Conservation (phyloP, 30 jellyfish, hydroid and myxozoan genomes). For the Aurelia sp. region DNA sequence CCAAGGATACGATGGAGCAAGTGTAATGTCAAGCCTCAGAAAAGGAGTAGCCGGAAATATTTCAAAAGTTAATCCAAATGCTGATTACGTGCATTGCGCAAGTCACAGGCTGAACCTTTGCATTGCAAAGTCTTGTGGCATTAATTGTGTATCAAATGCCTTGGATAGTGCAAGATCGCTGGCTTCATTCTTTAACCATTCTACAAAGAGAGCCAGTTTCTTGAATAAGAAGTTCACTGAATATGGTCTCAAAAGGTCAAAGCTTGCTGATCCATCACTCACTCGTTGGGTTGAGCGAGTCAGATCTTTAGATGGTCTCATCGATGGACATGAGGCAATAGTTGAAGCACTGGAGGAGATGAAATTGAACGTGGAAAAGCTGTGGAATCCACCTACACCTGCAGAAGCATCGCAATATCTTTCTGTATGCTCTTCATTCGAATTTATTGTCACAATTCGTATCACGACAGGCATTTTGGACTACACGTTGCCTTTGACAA, state of each 20-base stretch:
- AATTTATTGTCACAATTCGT: background rate
- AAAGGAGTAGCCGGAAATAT: slow-evolving; percentile 59
- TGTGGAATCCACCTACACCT: slow-evolving; percentile 17
- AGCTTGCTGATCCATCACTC: slow-evolving; percentile 37
- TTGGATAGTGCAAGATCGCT: slow-evolving; percentile 9
- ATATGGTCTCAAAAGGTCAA: slow-evolving; percentile 11
- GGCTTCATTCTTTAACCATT: slow-evolving; percentile 25
- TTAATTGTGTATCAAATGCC: slow-evolving; percentile 1
- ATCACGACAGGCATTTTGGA: slow-evolving; percentile 8
- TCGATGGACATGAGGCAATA: slow-evolving; percentile 38
- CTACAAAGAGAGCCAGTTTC: slow-evolving; percentile 26
- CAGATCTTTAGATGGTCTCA: slow-evolving; percentile 41
- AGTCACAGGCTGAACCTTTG: slow-evolving; percentile 50
- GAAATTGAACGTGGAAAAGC: slow-evolving; percentile 11
- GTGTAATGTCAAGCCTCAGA: slow-evolving; percentile 34
- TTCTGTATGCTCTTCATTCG: slow-evolving; percentile 16
- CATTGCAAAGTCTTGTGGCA: slow-evolving; percentile 44
- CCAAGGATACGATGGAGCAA: slow-evolving; percentile 68
- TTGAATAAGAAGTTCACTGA: background rate
- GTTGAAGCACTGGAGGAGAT: slow-evolving; percentile 47
- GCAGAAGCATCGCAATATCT: slow-evolving; percentile 26
- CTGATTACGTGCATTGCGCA: slow-evolving; percentile 57
- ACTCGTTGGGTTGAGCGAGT: slow-evolving; percentile 60
- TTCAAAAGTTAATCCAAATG: slow-evolving; percentile 39
- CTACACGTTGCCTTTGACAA: slow-evolving; percentile 25